phyloP scores from a whole-genome alignment of 2,113 vertebrate species.

The Albula glossodonta region DNA sequence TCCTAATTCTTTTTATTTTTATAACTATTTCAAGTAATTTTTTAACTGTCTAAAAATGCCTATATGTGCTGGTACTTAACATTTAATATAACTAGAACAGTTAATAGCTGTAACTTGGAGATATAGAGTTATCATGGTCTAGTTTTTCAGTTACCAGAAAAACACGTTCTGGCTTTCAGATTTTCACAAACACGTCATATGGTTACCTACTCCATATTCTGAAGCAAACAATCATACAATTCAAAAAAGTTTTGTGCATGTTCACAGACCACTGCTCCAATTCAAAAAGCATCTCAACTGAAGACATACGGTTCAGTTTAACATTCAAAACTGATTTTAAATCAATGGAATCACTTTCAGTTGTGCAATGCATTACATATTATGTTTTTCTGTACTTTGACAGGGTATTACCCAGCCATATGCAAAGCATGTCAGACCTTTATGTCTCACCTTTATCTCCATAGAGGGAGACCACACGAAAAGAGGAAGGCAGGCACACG shows the following conservation, averaged over 20 bases:
- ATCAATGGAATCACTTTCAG: not conserved
- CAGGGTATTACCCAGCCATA: conserved; percentile 24
- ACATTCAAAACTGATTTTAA: not conserved
- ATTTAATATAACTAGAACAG: no score
- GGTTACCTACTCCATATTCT: not conserved
- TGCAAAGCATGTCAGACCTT: conserved; percentile 20
- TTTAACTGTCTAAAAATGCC: no score
- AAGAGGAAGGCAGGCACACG: not conserved
- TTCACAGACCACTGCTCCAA: not conserved
- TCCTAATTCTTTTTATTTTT: no score
- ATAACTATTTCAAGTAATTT: no score
- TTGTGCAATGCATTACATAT: conserved; percentile 20
- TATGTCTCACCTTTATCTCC: conserved; percentile 23
- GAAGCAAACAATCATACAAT: not conserved
- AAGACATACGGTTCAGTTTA: not conserved
- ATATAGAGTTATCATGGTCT: no score
- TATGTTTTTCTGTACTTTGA: not conserved
- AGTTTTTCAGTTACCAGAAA: no score
- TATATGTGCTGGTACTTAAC: no score
- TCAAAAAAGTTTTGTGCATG: no score
- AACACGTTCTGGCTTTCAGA: no score
- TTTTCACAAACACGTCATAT: no score
- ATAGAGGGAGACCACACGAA: not conserved
- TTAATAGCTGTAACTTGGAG: no score
- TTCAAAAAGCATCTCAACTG: not conserved